Evolutionary conservation across 2,113 vertebrate species (phyloP), one percentile per base, ranked within the genome.

Genomic region (Furnarius figulus): DNA sequence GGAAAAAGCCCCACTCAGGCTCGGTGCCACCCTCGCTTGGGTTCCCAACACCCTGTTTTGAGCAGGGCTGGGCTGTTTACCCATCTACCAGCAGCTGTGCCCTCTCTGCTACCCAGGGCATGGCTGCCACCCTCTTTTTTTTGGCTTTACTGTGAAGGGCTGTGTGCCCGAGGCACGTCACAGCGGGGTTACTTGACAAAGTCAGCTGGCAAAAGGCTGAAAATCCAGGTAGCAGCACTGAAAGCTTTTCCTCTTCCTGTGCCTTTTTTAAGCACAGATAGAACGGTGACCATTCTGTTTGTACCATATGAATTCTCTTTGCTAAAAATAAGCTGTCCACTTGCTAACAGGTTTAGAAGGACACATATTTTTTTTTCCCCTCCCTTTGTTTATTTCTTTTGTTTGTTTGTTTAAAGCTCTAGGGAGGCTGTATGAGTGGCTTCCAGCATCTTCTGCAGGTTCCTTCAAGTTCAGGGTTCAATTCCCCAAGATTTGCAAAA

Each of bases 141-240:
- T 82, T 58, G 27, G 35, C 85, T 85, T 77, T 62, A 93, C 95
- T 95, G 95, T 95, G 96, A 96, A 93, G 88, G 93, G 85, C 85
- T 62, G 88, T 39, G 5, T 14, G 78, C 83, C 87, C 78, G 1
- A 63, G 90, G 65, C 80, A 65, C 10, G 7, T 88, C 2, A 5
- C 4, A 44, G 90, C 4, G 37, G 87, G 95, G 89, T 95, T 90
- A 95, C 96, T 94, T 93, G 96, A 94, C 83, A 72, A 92, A 89
- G 28, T 93, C 80, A 95, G 95, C 95, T 93, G 88, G 81, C 30
- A 25, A 87, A 81, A 96, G 46, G 88, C 89, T 93, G 92, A 86
- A 84, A 90, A 81, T 55, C 84, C 87, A 93, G 88, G 87, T 95
- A 94, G 95, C 96, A 91, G 89, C 95, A 97, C 95, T 97, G 94